Percentiles rank a stretch among this genome's conserved stretches.
phyloP scores from a whole-genome alignment of 1,140 invertebrate species.

The Leptonema lineaticorne region DNA sequence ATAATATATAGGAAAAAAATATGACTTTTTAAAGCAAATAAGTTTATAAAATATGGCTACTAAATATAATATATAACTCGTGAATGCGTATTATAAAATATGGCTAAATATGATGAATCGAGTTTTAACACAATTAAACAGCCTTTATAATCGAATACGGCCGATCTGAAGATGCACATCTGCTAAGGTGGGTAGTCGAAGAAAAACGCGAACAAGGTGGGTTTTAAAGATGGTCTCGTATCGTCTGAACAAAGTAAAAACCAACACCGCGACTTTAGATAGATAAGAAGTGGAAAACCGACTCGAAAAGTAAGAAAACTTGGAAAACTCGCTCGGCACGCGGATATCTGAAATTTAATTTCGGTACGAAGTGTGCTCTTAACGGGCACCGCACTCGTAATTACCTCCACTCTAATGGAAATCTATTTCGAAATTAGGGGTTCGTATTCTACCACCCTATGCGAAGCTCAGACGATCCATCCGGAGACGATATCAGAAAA shows the following conservation, averaged over 20 bases:
- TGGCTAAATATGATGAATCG: conserved; percentile 6
- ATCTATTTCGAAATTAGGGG: conserved; percentile 22
- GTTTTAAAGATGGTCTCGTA: no score
- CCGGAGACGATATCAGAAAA: neutral
- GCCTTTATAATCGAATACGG: neutral
- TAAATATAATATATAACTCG: neutral
- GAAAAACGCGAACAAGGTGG: neutral
- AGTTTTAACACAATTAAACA: neutral
- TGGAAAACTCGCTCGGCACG: conserved; percentile 13
- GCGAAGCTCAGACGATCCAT: neutral
- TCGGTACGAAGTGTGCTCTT: conserved; percentile 30
- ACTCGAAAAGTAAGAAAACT: conserved; percentile 23
- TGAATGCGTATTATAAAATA: no score
- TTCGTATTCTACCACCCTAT: neutral
- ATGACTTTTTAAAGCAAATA: neutral
- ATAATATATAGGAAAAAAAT: neutral
- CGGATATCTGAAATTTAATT: conserved; percentile 36
- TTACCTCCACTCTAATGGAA: conserved; percentile 29
- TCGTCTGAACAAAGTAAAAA: conserved; percentile 23
- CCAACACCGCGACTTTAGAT: neutral
- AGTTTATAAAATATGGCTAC: neutral
- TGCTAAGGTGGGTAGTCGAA: neutral
- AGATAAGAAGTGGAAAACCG: conserved; percentile 17
- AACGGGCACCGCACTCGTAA: conserved; percentile 21
- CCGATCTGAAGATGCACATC: neutral